Evolutionary conservation across 1,140 invertebrate genomes (phyloP).

Genomic region (Streblospio benedicti): DNA sequence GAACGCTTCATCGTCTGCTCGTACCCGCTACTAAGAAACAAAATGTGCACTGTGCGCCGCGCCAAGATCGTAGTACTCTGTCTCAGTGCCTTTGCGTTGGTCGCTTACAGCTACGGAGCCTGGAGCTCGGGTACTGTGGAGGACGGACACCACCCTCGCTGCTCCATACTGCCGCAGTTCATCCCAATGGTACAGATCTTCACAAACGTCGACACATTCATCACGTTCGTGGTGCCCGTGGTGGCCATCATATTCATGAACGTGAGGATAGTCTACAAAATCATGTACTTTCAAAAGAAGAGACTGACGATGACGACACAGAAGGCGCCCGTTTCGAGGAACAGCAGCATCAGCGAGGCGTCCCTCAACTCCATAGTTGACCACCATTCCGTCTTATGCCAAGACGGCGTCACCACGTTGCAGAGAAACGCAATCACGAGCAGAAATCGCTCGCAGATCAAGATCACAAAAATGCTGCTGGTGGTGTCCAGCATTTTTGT

Average conservation of each 20-base stretch:
- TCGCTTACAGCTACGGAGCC: not conserved
- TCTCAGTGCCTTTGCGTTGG: not conserved
- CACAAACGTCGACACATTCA: conserved; percentile 1
- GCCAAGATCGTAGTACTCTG: not conserved
- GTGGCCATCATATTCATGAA: conserved; percentile 3
- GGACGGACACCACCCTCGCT: conserved; percentile 30
- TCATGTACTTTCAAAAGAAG: not conserved
- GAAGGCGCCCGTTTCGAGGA: not conserved
- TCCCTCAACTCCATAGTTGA: not conserved
- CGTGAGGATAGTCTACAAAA: conserved; percentile 19
- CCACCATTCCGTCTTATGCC: not conserved
- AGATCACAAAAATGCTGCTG: conserved; percentile 74
- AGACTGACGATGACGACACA: not conserved
- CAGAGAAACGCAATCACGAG: conserved; percentile 19
- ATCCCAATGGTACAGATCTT: not conserved
- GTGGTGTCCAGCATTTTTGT: conserved; percentile 73
- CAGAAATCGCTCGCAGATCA: conserved; percentile 53
- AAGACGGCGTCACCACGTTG: conserved; percentile 9
- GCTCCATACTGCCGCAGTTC: not conserved
- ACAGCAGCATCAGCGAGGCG: not conserved
- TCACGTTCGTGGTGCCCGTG: not conserved
- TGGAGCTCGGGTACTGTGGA: conserved; percentile 19
- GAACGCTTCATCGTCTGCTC: conserved; percentile 7
- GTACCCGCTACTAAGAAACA: not conserved
- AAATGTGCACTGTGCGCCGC: conserved; percentile 12